phyloP scores from a whole-genome alignment of 2,888 invertebrate genomes.

The Polydrusus pterygomalis region DNA sequence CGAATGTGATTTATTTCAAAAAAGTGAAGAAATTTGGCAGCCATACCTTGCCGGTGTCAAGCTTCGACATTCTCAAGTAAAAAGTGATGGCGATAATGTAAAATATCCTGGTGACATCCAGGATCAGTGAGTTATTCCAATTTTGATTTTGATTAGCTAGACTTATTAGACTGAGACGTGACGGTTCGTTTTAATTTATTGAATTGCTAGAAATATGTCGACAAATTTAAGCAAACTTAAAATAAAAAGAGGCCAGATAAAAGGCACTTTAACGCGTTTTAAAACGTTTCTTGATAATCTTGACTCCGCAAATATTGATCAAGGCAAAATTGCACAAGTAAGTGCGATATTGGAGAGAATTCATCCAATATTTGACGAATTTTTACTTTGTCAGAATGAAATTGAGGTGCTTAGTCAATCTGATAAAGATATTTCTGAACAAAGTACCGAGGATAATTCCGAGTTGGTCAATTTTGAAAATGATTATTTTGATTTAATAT shows the following conservation, averaged over 20 bases:
- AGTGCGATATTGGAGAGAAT: not conserved
- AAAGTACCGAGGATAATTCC: not conserved
- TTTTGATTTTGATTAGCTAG: not conserved
- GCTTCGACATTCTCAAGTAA: too few species aligned
- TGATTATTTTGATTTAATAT: not conserved
- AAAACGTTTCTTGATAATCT: not conserved
- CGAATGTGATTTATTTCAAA: too few species aligned
- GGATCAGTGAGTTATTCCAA: too few species aligned
- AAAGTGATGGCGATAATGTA: too few species aligned
- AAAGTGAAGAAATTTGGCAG: not conserved
- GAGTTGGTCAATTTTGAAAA: not conserved
- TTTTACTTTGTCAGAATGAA: not conserved
- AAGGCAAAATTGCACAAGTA: not conserved
- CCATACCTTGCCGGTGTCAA: not conserved
- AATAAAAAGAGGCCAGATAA: too few species aligned
- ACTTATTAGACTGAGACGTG: too few species aligned
- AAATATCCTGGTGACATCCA: too few species aligned
- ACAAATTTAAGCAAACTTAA: too few species aligned
- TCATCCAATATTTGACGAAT: not conserved
- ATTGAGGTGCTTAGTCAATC: too few species aligned
- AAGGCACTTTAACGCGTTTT: too few species aligned
- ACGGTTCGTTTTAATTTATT: not conserved
- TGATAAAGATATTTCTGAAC: too few species aligned
- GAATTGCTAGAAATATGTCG: not conserved
- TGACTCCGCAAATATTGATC: not conserved